These are phyloP conservation scores for Polypterus senegalus DNA, from an alignment of 2,113 vertebrate species.

Conservation along the genomic window DNA sequence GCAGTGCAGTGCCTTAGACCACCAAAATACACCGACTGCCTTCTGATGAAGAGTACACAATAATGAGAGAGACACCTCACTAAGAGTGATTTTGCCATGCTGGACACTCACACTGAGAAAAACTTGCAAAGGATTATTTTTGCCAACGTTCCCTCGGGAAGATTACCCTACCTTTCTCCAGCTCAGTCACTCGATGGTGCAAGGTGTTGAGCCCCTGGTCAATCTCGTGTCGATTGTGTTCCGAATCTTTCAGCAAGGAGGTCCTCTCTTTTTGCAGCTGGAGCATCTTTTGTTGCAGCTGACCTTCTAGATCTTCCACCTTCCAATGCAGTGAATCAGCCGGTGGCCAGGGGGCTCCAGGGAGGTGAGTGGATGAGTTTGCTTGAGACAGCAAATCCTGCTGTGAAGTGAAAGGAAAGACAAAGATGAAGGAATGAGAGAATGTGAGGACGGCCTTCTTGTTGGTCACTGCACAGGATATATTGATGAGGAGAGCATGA, in stretches of 20 bases:
- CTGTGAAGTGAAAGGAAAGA: slow-evolving; percentile 34
- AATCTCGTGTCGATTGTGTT: slow-evolving; percentile 66
- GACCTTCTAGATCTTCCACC: slow-evolving; percentile 82
- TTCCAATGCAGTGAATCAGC: slow-evolving; percentile 54
- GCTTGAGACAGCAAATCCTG: slow-evolving; percentile 58
- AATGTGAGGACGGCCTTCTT: not conserved
- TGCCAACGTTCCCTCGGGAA: too few species aligned
- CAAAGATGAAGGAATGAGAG: not conserved
- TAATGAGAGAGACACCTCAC: too few species aligned
- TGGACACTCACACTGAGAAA: too few species aligned
- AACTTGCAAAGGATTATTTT: too few species aligned
- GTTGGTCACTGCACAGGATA: not conserved
- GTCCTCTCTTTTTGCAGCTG: slow-evolving; percentile 79
- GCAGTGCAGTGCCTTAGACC: too few species aligned
- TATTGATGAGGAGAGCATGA: not conserved
- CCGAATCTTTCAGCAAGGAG: slow-evolving; percentile 53
- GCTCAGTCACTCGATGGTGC: slow-evolving; percentile 64
- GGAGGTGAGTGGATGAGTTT: slow-evolving; percentile 48
- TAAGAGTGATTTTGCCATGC: too few species aligned
- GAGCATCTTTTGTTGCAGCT: slow-evolving; percentile 81
- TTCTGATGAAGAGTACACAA: too few species aligned
- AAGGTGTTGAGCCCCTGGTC: slow-evolving; percentile 74
- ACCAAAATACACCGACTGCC: too few species aligned
- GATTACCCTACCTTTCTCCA: slow-evolving; percentile 73
- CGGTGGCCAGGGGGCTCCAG: slow-evolving; percentile 16